These are phyloP conservation scores for Bellardia pandia DNA, from an alignment of 2,888 invertebrate species.

Conservation along the genomic window DNA sequence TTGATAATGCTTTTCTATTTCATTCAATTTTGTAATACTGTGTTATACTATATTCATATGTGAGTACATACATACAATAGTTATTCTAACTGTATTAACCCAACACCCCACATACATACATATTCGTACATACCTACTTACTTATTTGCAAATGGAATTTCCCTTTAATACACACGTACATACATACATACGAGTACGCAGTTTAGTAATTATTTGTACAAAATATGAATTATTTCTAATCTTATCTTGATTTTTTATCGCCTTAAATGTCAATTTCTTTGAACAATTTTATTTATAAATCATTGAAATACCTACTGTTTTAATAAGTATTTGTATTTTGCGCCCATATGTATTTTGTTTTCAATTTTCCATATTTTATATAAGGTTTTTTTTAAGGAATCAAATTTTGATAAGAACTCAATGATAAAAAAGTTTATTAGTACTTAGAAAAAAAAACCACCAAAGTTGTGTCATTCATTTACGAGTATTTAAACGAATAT, in stretches of 20 bases:
- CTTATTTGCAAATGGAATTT: background rate
- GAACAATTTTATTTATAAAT: slow-evolving; percentile 47
- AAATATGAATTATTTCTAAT: slow-evolving; percentile 49
- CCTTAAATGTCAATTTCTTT: slow-evolving; percentile 46
- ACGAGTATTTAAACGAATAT: too few species aligned
- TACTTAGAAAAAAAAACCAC: background rate
- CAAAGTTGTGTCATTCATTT: too few species aligned
- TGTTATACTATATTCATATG: too few species aligned
- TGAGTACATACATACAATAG: too few species aligned
- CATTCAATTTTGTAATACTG: too few species aligned
- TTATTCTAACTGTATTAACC: too few species aligned
- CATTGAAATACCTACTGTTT: slow-evolving; percentile 15
- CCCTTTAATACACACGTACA: background rate
- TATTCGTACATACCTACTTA: too few species aligned
- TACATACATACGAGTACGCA: background rate
- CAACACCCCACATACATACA: too few species aligned
- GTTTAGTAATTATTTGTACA: background rate
- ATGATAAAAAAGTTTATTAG: slow-evolving; percentile 4
- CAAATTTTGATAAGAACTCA: background rate
- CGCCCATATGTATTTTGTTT: background rate
- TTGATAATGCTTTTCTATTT: too few species aligned
- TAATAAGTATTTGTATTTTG: slow-evolving; percentile 1
- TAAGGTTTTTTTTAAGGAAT: background rate
- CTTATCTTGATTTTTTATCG: slow-evolving; percentile 50
- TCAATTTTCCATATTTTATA: background rate